Conservation (phyloP, 2,797 vertebrate species). For the Orientallactaga sibirica region DNA sequence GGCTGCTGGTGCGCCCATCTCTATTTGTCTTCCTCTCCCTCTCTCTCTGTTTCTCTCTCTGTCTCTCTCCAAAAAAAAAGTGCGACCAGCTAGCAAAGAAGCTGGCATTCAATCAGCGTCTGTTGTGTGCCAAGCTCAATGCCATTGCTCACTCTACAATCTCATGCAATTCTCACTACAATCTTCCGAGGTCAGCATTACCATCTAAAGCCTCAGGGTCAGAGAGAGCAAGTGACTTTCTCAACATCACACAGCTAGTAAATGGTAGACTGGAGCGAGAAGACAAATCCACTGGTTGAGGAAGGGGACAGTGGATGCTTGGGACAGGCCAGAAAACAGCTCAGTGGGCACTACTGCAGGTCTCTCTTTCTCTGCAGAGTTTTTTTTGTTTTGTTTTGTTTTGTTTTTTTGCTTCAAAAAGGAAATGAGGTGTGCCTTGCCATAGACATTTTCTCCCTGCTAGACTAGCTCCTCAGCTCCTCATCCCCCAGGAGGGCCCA, state of each 20-base stretch:
- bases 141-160: neutral
- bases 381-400: neutral
- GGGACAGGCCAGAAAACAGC: neutral
- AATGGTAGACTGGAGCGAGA: neutral
- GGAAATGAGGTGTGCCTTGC: neutral
- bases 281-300: neutral
- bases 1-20: too few species aligned
- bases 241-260: neutral
- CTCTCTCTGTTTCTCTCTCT: too few species aligned
- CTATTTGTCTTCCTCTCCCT: too few species aligned
- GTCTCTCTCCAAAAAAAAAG: too few species aligned
- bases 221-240: neutral
- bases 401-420: neutral
- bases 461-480: neutral
- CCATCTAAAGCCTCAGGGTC: neutral
- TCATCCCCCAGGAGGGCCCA: neutral
- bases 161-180: neutral
- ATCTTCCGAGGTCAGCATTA: neutral
- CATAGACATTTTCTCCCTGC: neutral
- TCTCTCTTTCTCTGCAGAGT: neutral
- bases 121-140: neutral
- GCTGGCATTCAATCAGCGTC: neutral
- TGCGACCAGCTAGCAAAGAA: neutral
- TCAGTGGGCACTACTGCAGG: neutral
- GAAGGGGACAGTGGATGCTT: neutral